Evolutionary conservation across 1,140 invertebrate species (phyloP).

Genomic region (Cotesia vestalis): DNA sequence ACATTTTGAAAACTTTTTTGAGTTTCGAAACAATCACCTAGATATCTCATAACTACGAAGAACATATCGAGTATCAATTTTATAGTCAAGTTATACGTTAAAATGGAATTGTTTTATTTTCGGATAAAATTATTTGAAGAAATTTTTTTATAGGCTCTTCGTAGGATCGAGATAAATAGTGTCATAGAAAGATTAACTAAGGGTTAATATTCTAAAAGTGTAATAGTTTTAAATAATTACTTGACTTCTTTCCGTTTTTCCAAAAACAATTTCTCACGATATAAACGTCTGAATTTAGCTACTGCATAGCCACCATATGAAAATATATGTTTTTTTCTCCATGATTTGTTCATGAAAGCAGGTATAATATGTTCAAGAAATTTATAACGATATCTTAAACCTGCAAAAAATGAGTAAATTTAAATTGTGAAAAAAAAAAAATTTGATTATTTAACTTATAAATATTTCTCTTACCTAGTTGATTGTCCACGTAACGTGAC

Average conservation of each 20-base stretch:
- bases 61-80: too few relatives aligned
- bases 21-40: too few relatives aligned
- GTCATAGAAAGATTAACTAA: too few relatives aligned
- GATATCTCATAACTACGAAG: too few relatives aligned
- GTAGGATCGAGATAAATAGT: too few relatives aligned
- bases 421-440: constrained; percentile 29
- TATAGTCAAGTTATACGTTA: too few relatives aligned
- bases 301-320: constrained; percentile 67
- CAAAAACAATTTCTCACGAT: constrained; percentile 73
- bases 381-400: constrained; percentile 49
- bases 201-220: not conserved
- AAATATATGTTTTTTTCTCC: constrained; percentile 66
- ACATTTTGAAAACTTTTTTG: too few relatives aligned
- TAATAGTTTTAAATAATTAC: constrained; percentile 53
- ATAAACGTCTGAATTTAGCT: constrained; percentile 71
- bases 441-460: not conserved
- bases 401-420: constrained; percentile 32
- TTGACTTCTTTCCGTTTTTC: constrained; percentile 67
- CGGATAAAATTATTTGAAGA: too few relatives aligned
- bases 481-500: constrained; percentile 67
- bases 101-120: too few relatives aligned
- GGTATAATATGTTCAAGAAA: constrained; percentile 68
- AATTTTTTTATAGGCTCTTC: too few relatives aligned
- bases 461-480: constrained; percentile 65
- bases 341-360: constrained; percentile 70